phyloP scores from a whole-genome alignment of 92 coral and sea anemone species.

The Heliopora coerulea region DNA sequence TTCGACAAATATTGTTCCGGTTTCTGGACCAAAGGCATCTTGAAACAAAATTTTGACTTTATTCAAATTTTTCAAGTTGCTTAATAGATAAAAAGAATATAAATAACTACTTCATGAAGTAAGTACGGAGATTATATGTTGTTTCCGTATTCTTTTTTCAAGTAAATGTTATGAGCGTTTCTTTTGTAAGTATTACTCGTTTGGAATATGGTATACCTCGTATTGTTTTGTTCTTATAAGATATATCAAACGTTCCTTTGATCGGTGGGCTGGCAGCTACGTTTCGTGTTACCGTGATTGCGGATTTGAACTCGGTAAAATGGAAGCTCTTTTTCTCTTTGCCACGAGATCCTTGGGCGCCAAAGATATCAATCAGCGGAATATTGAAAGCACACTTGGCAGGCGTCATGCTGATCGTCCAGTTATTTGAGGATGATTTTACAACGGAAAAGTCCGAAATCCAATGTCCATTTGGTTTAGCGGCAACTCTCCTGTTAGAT shows the following conservation, averaged over 20 bases:
- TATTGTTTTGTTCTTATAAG: constrained; percentile 46
- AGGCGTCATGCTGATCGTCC: constrained; percentile 62
- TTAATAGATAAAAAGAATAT: too few relatives aligned
- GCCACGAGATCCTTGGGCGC: constrained; percentile 44
- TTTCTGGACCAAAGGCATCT: too few relatives aligned
- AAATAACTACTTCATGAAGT: too few relatives aligned
- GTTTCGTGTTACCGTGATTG: constrained; percentile 57
- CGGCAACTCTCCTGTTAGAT: constrained; percentile 52
- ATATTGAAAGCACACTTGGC: constrained; percentile 71
- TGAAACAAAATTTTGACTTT: too few relatives aligned
- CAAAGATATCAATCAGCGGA: constrained; percentile 59
- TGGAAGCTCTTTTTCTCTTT: constrained; percentile 41
- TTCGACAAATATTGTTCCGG: too few relatives aligned
- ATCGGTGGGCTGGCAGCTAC: constrained; percentile 71
- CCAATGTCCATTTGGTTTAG: constrained; percentile 73
- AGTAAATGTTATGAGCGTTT: too few relatives aligned
- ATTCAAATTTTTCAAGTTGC: too few relatives aligned
- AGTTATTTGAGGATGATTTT: constrained; percentile 53
- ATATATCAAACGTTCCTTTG: constrained; percentile 71
- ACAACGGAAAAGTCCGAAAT: constrained; percentile 58
- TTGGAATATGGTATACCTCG: too few relatives aligned
- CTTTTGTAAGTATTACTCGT: too few relatives aligned
- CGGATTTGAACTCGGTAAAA: constrained; percentile 44
- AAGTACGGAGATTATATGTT: too few relatives aligned
- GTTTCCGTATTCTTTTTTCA: too few relatives aligned